Conservation (phyloP, 2,888 invertebrate genomes). For the Metellina segmentata region DNA sequence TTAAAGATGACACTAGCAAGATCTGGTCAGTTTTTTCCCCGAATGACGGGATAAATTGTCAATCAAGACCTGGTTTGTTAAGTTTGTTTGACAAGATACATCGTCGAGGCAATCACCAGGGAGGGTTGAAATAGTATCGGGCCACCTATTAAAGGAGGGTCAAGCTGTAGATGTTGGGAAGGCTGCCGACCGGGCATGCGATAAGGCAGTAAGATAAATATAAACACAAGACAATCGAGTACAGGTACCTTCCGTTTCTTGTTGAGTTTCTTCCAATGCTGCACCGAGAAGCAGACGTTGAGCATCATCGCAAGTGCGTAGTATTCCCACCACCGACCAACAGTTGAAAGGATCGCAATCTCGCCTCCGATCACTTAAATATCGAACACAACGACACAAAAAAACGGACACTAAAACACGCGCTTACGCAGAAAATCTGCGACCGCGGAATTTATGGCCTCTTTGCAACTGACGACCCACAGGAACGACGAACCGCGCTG, state of each 20-base stretch:
- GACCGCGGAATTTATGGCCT: not conserved
- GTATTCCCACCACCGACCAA: not conserved
- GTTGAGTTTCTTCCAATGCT: constrained; percentile 53
- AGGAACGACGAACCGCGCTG: constrained; percentile 5
- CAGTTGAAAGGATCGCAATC: not conserved
- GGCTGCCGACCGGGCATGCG: too few species aligned
- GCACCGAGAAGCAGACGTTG: constrained; percentile 45
- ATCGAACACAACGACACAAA: not conserved
- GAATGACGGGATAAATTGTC: too few species aligned
- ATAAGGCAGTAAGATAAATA: too few species aligned
- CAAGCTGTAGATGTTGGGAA: too few species aligned
- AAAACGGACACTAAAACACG: not conserved
- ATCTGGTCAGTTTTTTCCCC: too few species aligned
- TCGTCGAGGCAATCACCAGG: too few species aligned
- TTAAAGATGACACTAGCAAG: too few species aligned
- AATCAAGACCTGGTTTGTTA: too few species aligned
- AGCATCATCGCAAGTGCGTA: constrained; percentile 25
- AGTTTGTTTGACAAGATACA: too few species aligned
- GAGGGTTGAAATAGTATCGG: too few species aligned
- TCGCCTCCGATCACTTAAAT: not conserved
- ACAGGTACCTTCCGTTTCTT: constrained; percentile 36
- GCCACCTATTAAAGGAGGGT: too few species aligned
- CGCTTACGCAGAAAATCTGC: not conserved
- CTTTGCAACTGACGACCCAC: not conserved
- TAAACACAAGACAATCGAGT: not conserved